A percentile compares a stretch with the other conserved stretches of the same genome.
phyloP scores from a whole-genome alignment of 2,797 vertebrate genomes.

The Tauraco hartlaubi region DNA sequence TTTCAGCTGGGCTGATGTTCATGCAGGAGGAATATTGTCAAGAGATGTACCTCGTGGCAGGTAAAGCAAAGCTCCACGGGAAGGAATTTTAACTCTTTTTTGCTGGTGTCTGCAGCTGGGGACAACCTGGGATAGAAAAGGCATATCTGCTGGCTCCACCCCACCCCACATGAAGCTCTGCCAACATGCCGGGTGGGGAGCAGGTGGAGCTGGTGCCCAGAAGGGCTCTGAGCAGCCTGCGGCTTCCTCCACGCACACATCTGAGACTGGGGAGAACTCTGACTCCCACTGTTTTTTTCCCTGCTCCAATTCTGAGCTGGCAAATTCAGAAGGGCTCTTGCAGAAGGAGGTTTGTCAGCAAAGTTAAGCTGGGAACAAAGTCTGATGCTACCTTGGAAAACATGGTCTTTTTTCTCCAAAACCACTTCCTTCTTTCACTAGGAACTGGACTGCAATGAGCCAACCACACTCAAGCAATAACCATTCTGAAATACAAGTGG shows the following conservation, averaged over 20 bases:
- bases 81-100: neutral
- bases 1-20: neutral
- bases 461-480: neutral
- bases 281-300: neutral
- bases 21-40: fast-evolving
- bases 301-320: neutral
- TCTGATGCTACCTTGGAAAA: neutral
- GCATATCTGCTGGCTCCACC: neutral
- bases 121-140: neutral
- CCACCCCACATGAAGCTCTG: neutral
- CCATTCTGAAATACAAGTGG: neutral
- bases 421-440: neutral
- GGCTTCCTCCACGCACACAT: fast-evolving
- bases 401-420: neutral
- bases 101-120: neutral
- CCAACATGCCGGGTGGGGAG: fast-evolving
- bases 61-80: neutral
- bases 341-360: neutral
- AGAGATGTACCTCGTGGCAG: neutral
- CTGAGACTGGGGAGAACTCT: neutral
- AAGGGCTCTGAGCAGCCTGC: neutral
- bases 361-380: neutral
- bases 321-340: neutral
- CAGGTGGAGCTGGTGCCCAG: neutral
- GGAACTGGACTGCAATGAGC: neutral